Percentiles rank a stretch among this genome's conserved stretches.
These are phyloP conservation scores for Cryptophagus acutangulus DNA, from an alignment of 2,888 invertebrate genomes.

Conservation along the genomic window DNA sequence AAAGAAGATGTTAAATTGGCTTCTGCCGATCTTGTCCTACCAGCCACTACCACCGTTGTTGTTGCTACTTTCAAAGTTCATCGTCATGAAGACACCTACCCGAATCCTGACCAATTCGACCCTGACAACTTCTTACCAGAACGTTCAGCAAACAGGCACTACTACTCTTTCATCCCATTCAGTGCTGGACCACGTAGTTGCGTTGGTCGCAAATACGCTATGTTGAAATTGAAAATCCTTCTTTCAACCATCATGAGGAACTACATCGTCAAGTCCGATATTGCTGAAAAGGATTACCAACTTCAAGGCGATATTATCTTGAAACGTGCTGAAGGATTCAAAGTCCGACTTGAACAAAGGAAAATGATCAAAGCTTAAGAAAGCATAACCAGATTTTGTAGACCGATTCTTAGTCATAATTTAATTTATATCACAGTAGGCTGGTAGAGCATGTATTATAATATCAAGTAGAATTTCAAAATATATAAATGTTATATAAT, in stretches of 20 bases:
- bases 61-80: slow-evolving; percentile 65
- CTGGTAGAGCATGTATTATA: no score
- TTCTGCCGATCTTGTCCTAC: slow-evolving; percentile 60
- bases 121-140: slow-evolving; percentile 79
- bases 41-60: slow-evolving; percentile 66
- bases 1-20: slow-evolving; percentile 63
- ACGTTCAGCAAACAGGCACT: slow-evolving; percentile 67
- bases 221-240: slow-evolving; percentile 69
- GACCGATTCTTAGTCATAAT: no score
- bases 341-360: slow-evolving; percentile 65
- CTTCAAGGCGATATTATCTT: slow-evolving; percentile 70
- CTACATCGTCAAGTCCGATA: slow-evolving; percentile 58
- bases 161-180: slow-evolving; percentile 76
- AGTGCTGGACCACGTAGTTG: slow-evolving; percentile 78
- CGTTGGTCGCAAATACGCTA: slow-evolving; percentile 76
- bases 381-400: no score
- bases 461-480: no score
- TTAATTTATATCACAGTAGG: no score
- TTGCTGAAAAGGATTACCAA: slow-evolving; percentile 62
- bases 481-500: no score
- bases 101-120: slow-evolving; percentile 66
- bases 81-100: slow-evolving; percentile 60
- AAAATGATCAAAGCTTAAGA: slow-evolving; percentile 37
- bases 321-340: slow-evolving; percentile 69
- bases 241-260: slow-evolving; percentile 67